Evolutionary conservation across 1,140 invertebrate genomes (phyloP).

Genomic region (Dendrolimus punctatus): DNA sequence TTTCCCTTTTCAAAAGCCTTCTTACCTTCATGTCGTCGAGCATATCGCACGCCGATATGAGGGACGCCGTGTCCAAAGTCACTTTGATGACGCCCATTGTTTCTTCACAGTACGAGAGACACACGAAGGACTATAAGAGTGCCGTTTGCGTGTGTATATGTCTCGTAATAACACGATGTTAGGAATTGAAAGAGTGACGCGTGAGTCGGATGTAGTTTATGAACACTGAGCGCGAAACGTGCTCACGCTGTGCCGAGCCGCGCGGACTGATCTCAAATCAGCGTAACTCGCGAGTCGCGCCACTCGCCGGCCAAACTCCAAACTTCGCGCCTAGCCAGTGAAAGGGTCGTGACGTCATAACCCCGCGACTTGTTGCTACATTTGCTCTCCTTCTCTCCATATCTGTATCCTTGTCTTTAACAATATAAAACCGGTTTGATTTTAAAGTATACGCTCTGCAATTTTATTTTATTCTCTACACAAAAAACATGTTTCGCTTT

Average conservation of each 20-base stretch:
- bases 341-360: conserved; percentile 64
- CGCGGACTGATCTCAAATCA: conserved; percentile 47
- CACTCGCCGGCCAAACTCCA: conserved; percentile 17
- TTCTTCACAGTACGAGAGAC: conserved; percentile 17
- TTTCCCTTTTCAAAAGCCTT: conserved; percentile 10
- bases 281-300: too few species aligned
- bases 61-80: conserved; percentile 54
- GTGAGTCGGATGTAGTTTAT: conserved; percentile 41
- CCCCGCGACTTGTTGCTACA: conserved; percentile 56
- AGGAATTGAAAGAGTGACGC: conserved; percentile 29
- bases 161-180: background rate
- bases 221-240: conserved; percentile 54
- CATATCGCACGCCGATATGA: conserved; percentile 61
- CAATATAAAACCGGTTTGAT: conserved; percentile 32
- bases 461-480: conserved; percentile 22
- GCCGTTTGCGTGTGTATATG: conserved; percentile 44
- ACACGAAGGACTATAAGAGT: conserved; percentile 41
- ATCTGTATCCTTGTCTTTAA: conserved; percentile 23
- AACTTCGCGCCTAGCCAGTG: conserved; percentile 38
- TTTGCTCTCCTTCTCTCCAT: conserved; percentile 17
- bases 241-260: conserved; percentile 63
- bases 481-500: conserved; percentile 16
- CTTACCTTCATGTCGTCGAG: conserved; percentile 67
- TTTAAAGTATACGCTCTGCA: conserved; percentile 16
- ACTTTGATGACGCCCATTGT: conserved; percentile 64